Percentiles rank a stretch among this genome's conserved stretches.
Conservation (phyloP, 2,113 vertebrate genomes). For the Girardinichthys multiradiatus region DNA sequence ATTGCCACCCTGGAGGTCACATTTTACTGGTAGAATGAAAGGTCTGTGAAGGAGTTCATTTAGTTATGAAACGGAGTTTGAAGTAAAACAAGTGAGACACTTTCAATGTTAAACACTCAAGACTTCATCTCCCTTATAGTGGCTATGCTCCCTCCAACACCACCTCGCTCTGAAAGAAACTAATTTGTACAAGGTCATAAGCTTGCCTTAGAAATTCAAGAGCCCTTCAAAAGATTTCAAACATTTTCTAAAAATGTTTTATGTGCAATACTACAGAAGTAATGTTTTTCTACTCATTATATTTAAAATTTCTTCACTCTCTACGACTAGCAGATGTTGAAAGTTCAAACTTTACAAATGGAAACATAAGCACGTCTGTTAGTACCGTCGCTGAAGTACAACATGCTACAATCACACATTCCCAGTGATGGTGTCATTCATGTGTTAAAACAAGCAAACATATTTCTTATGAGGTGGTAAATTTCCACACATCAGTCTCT, state of each 20-base stretch:
- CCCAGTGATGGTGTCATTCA: neutral
- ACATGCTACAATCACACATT: too few relatives aligned
- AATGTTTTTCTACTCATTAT: neutral
- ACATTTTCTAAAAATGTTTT: neutral
- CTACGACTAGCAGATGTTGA: too few relatives aligned
- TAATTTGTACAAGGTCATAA: conserved; percentile 50
- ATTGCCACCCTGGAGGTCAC: neutral
- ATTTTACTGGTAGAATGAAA: neutral
- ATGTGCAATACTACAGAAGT: neutral
- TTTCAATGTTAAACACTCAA: conserved; percentile 7
- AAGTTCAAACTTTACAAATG: too few relatives aligned
- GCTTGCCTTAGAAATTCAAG: conserved; percentile 45
- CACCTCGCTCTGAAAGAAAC: conserved; percentile 14
- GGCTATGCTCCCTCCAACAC: neutral
- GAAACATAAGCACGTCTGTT: too few relatives aligned
- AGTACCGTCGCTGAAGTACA: neutral
- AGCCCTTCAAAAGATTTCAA: conserved; percentile 14
- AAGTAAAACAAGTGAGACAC: neutral
- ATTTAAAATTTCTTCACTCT: too few relatives aligned
- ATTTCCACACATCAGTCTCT: neutral
- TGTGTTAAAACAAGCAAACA: neutral
- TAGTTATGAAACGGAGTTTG: neutral
- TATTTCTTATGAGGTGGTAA: neutral
- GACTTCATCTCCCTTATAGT: conserved; percentile 15
- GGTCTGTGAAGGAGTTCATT: neutral